Percentiles rank a stretch among this genome's conserved stretches.
phyloP scores from a whole-genome alignment of 2,797 vertebrate genomes.

The Oreochromis grahami region DNA sequence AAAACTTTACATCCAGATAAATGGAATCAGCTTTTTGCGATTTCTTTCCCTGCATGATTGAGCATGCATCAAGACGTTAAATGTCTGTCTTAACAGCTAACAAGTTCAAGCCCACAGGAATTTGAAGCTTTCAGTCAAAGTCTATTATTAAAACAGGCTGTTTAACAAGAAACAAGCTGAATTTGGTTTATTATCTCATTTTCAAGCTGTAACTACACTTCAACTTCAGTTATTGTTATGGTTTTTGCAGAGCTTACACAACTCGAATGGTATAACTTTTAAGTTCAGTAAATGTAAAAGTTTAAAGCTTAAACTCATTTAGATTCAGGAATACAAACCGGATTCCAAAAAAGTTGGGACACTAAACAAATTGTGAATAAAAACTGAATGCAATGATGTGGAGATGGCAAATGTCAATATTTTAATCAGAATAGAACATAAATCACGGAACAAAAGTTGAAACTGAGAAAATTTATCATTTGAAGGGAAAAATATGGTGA shows the following conservation, averaged over 20 bases:
- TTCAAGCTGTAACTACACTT: fast-evolving
- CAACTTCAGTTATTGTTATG: neutral
- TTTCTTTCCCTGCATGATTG: neutral
- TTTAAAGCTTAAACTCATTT: neutral
- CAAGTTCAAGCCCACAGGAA: neutral
- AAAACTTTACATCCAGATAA: neutral
- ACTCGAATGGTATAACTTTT: neutral
- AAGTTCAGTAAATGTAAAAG: neutral
- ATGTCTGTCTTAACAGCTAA: neutral
- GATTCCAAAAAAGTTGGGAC: too few relatives aligned
- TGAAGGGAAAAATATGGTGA: too few relatives aligned
- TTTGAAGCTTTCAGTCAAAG: neutral
- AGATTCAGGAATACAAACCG: neutral
- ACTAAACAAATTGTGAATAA: too few relatives aligned
- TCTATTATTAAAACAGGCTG: neutral
- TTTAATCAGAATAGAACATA: too few relatives aligned
- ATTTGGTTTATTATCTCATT: neutral
- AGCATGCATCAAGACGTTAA: neutral
- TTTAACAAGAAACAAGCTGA: neutral
- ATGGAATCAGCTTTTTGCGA: fast-evolving
- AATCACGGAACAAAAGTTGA: too few relatives aligned
- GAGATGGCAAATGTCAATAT: too few relatives aligned
- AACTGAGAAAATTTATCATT: too few relatives aligned
- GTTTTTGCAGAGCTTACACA: neutral
- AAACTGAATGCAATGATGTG: too few relatives aligned